Percentiles rank a stretch among this genome's conserved stretches.
These are phyloP conservation scores for Muscicapa adusta DNA, from an alignment of 2,113 vertebrate species.

Conservation along the genomic window DNA sequence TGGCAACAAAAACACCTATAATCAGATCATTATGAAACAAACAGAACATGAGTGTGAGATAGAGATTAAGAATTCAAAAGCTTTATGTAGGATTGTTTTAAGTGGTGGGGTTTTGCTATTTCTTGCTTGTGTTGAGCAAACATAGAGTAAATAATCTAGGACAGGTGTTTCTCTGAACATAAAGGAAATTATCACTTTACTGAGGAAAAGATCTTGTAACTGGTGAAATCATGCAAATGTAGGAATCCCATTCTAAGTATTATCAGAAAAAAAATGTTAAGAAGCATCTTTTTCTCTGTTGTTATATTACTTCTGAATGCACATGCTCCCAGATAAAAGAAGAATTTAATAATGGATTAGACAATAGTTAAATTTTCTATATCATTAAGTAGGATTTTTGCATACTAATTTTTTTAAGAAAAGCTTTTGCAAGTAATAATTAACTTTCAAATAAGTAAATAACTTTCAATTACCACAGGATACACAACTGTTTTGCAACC, in stretches of 20 bases:
- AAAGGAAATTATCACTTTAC: neutral
- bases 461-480: neutral
- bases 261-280: neutral
- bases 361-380: neutral
- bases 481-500: neutral
- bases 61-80: neutral
- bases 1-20: neutral
- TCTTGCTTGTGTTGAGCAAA: neutral
- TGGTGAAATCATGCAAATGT: neutral
- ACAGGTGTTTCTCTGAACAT: neutral
- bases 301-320: neutral
- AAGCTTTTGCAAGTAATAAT: neutral
- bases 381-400: neutral
- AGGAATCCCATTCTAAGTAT: neutral
- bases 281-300: neutral
- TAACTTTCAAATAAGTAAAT: neutral
- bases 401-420: neutral
- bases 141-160: neutral
- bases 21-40: neutral
- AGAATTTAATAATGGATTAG: neutral
- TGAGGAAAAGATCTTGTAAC: neutral
- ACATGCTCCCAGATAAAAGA: neutral
- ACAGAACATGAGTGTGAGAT: accelerated
- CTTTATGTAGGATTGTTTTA: neutral
- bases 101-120: neutral